A percentile compares a stretch with the other conserved stretches of the same genome.
These are phyloP conservation scores for Aldabrachelys gigantea DNA, from an alignment of 2,113 vertebrate species.

Conservation along the genomic window DNA sequence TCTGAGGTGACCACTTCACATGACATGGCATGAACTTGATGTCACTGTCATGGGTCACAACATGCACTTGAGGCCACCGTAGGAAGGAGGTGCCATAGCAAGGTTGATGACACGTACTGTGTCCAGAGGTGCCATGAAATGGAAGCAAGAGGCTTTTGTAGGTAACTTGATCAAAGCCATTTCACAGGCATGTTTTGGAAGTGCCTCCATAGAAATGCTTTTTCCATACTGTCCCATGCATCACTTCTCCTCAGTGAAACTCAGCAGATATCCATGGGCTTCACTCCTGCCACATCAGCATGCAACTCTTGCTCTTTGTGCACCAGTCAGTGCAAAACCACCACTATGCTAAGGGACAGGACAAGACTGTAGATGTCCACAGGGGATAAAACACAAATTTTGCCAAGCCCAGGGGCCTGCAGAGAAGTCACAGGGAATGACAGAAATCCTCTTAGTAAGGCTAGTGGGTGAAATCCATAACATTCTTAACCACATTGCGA, in stretches of 20 bases:
- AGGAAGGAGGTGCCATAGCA: neutral
- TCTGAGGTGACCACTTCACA: neutral
- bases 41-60: neutral
- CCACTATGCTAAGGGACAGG: neutral
- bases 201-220: fast-evolving
- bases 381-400: neutral
- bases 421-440: fast-evolving
- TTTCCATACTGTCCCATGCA: neutral
- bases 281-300: fast-evolving
- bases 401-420: neutral
- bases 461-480: slow-evolving; percentile 43
- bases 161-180: fast-evolving
- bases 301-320: fast-evolving
- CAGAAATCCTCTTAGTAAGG: neutral
- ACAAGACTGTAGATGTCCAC: fast-evolving
- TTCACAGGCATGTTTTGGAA: neutral
- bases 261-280: fast-evolving
- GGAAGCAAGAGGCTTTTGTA: neutral
- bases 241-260: neutral
- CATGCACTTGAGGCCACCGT: neutral
- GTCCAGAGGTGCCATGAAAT: fast-evolving
- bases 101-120: fast-evolving
- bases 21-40: neutral
- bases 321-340: neutral
- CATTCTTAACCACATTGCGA: slow-evolving; percentile 54